Evolutionary conservation across 2,113 vertebrate species (phyloP).

Genomic region (Sitta europaea): DNA sequence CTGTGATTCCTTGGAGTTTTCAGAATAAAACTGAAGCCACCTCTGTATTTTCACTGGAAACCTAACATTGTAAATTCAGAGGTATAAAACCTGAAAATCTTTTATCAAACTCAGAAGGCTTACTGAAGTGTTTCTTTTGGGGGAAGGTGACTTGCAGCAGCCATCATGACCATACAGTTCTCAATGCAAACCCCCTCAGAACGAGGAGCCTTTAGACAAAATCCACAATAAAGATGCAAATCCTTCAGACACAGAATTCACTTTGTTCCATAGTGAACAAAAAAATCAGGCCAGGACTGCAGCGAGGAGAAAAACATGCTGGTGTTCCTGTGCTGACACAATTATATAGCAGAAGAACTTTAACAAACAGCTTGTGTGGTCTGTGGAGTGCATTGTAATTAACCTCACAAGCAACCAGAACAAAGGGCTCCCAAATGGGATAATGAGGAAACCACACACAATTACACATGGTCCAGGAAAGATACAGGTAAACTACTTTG

Average conservation of each 20-base stretch:
- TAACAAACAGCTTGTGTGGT: background rate
- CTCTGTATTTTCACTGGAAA: background rate
- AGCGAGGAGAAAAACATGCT: background rate
- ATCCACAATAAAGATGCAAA: background rate
- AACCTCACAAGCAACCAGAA: background rate
- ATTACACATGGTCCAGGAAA: background rate
- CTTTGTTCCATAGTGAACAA: background rate
- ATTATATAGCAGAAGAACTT: background rate
- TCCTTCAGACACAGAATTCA: background rate
- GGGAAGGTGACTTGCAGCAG: background rate
- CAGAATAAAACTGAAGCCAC: background rate
- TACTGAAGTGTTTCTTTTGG: background rate
- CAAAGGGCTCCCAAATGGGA: background rate
- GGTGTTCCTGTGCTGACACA: background rate
- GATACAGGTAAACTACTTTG: background rate
- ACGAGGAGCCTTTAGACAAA: background rate
- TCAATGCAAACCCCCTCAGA: background rate
- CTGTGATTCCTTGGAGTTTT: background rate
- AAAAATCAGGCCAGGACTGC: background rate
- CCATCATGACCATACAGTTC: background rate
- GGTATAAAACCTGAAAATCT: background rate
- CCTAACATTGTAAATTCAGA: background rate
- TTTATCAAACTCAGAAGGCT: background rate
- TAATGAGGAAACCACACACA: background rate
- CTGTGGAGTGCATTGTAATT: background rate